phyloP scores from a whole-genome alignment of 1,140 invertebrate genomes.

The Centruroides vittatus region DNA sequence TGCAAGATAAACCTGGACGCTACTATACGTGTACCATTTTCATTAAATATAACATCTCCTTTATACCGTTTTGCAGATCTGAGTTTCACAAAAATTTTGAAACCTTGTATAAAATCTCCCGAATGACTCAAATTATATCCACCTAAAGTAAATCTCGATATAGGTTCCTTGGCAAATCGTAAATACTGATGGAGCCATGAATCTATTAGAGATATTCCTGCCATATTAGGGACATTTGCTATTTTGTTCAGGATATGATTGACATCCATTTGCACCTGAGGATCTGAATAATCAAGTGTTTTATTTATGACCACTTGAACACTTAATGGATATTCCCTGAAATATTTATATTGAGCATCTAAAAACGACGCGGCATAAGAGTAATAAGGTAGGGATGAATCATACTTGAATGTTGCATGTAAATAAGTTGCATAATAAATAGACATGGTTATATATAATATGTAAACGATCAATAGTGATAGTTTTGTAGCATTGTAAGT shows the following conservation, averaged over 20 bases:
- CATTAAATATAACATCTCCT: constrained; percentile 70
- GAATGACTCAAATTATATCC: constrained; percentile 59
- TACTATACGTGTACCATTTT: constrained; percentile 52
- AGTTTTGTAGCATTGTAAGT: constrained; percentile 60
- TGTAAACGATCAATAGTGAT: constrained; percentile 59
- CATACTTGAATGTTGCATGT: too few species aligned
- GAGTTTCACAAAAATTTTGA: constrained; percentile 36
- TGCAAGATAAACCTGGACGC: constrained; percentile 76
- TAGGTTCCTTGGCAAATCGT: constrained; percentile 46
- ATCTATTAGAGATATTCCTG: constrained; percentile 58
- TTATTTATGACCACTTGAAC: constrained; percentile 75
- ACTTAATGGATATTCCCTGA: constrained; percentile 75
- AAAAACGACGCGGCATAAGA: too few species aligned
- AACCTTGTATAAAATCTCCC: constrained; percentile 52
- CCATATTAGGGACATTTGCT: constrained; percentile 64
- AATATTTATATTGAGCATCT: constrained; percentile 31
- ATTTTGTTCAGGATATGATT: constrained; percentile 63
- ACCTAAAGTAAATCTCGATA: constrained; percentile 39
- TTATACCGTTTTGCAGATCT: constrained; percentile 43
- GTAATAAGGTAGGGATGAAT: too few species aligned
- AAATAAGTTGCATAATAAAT: too few species aligned
- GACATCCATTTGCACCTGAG: constrained; percentile 54
- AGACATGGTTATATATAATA: constrained; percentile 38
- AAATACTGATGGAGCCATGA: constrained; percentile 78
- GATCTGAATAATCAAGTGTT: constrained; percentile 69